Conservation (phyloP, 2,888 invertebrate species). For the Melanargia galathea region DNA sequence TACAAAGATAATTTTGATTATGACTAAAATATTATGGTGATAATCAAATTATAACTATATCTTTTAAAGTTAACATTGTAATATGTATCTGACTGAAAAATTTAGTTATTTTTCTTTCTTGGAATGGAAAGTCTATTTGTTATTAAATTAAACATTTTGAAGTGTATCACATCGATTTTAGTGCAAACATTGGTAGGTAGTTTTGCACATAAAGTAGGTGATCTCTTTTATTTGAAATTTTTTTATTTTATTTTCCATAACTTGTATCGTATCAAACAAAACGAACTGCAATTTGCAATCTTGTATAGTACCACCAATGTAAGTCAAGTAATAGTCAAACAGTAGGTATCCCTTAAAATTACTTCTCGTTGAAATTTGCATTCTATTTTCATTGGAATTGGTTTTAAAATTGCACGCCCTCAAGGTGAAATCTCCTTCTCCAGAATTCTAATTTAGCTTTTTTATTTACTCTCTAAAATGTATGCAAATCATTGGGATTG, state of each 20-base stretch:
- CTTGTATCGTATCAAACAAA: not conserved
- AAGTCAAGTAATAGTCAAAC: not conserved
- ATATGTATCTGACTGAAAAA: too few relatives aligned
- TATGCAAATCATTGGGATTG: constrained; percentile 62
- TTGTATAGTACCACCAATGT: not conserved
- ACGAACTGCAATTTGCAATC: not conserved
- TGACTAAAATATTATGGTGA: too few relatives aligned
- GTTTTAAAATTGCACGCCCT: constrained; percentile 41
- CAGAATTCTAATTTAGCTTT: constrained; percentile 50
- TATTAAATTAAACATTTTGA: too few relatives aligned
- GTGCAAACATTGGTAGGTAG: too few relatives aligned
- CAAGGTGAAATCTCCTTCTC: constrained; percentile 5
- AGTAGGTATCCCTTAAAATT: not conserved
- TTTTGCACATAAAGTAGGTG: too few relatives aligned
- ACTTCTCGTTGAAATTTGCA: not conserved
- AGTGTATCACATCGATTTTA: too few relatives aligned
- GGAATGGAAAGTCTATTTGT: too few relatives aligned
- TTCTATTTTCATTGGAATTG: constrained; percentile 17
- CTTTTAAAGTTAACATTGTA: too few relatives aligned
- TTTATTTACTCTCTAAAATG: constrained; percentile 65
- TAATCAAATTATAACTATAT: too few relatives aligned
- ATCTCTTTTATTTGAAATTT: not conserved
- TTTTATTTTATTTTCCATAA: not conserved
- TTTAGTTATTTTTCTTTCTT: too few relatives aligned
- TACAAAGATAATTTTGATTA: too few relatives aligned